Evolutionary conservation across 1,140 invertebrate genomes (phyloP).

Genomic region (Dufourea novaeangliae): DNA sequence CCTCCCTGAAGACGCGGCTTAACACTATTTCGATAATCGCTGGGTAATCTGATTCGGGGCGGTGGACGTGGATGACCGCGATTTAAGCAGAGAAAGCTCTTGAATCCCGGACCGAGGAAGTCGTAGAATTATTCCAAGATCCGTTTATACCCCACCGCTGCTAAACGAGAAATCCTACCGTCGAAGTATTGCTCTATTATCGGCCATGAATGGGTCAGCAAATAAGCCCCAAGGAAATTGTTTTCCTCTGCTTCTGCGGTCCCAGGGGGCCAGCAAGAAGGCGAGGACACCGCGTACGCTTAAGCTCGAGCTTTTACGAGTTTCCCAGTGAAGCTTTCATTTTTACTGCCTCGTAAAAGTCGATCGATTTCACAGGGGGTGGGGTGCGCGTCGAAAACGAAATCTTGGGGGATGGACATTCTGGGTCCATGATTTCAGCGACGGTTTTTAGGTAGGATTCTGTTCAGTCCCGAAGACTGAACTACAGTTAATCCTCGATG

Average conservation of each 20-base stretch:
- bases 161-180: too few species aligned
- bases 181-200: too few species aligned
- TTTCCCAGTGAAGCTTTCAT: neutral
- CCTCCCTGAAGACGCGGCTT: neutral
- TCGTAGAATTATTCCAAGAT: neutral
- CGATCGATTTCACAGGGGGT: neutral
- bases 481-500: too few species aligned
- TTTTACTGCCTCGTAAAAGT: constrained; percentile 53
- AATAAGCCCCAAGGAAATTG: constrained; percentile 1
- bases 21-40: constrained; percentile 49
- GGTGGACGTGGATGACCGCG: neutral
- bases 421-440: too few species aligned
- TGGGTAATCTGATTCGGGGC: constrained; percentile 28
- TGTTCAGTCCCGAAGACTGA: too few species aligned
- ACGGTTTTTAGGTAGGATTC: too few species aligned
- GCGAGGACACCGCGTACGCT: neutral
- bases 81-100: neutral
- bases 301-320: constrained; percentile 20
- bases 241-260: neutral
- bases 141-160: too few species aligned
- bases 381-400: too few species aligned
- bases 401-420: too few species aligned
- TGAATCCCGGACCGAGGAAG: too few species aligned
- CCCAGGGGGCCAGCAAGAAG: neutral
- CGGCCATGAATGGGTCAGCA: neutral